phyloP scores from a whole-genome alignment of 2,888 invertebrate genomes.

The Idaea aversata region DNA sequence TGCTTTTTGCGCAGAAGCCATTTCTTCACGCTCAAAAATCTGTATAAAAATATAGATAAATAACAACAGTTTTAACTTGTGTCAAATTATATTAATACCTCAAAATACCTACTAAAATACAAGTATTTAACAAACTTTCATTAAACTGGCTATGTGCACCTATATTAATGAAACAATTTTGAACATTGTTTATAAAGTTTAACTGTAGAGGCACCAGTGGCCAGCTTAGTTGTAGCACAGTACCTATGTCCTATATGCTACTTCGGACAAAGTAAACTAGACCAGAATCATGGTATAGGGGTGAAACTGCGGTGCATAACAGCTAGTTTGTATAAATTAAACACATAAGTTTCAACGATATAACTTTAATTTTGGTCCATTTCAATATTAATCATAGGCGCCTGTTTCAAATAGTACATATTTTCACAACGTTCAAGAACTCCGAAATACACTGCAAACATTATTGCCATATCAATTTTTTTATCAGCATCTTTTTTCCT shows the following conservation, averaged over 20 bases:
- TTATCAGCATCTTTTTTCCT: conserved; percentile 41
- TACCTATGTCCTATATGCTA: background rate
- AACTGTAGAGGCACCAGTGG: background rate
- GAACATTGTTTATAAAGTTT: background rate
- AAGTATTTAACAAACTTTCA: background rate
- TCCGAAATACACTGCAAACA: conserved; percentile 47
- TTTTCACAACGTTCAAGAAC: conserved; percentile 40
- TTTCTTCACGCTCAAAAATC: conserved; percentile 98
- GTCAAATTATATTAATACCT: conserved; percentile 65
- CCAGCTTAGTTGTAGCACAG: background rate
- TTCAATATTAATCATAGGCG: background rate
- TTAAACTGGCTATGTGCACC: background rate
- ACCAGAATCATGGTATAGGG: background rate
- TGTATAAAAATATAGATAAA: conserved; percentile 59
- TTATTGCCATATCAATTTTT: conserved; percentile 44
- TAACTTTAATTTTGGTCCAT: background rate
- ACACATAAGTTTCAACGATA: background rate
- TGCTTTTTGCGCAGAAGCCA: conserved; percentile 98
- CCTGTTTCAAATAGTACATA: conserved; percentile 39
- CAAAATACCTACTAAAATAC: background rate
- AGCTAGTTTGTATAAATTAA: background rate
- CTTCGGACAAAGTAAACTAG: background rate
- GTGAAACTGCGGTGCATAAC: background rate
- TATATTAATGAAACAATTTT: background rate
- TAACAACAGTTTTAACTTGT: conserved; percentile 62